Evolutionary conservation across 2,888 invertebrate genomes (phyloP), one percentile per base, ranked within the genome.

Genomic region (Dryococelus australis): DNA sequence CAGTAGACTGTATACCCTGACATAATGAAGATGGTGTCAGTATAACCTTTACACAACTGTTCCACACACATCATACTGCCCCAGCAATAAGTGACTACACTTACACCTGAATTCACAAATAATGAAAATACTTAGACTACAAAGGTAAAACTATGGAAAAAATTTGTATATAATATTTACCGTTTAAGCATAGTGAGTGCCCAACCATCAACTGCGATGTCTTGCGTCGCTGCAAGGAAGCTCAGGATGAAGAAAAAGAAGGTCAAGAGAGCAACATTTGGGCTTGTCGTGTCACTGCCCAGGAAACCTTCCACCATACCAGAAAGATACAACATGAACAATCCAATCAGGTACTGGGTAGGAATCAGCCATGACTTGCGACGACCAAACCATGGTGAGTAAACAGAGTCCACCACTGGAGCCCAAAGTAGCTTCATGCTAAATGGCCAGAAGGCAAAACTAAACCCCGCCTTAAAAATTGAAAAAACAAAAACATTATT

Each of bases 171-270:
- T 47, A 47, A 16, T 16, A 47, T 16, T 47, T 65, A 98, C 95
- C 98, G 97, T 91, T 98, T 97, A 2, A 99, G 93, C 98, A 99
- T 99, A 0, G 99, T 99, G 20, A 99, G 93, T 0, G 99, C 99
- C 99, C 99, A 99, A 35, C 99, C 99, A 93, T 99, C 99, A 0
- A 99, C 99, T 26, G 99, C 99, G 91, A 99, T 99, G 92, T 99
- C 99, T 93, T 99, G 99, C 1, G 99, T 99, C 3, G 99, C 99
- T 9, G 99, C 99, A 90, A 99, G 93, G 91, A 99, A 99, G 91
- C 99, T 99, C 5, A 99, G 93, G 87, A 95, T 93, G 92, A 99
- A 97, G 93, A 99, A 99, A 88, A 98, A 94, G 24, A 95, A 91
- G 0, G 99, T 99, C 43, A 99, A 93, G 85, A 96, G 92, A 87